Conservation (phyloP, 2,113 vertebrate species). For the Opisthocomus hoazin region DNA sequence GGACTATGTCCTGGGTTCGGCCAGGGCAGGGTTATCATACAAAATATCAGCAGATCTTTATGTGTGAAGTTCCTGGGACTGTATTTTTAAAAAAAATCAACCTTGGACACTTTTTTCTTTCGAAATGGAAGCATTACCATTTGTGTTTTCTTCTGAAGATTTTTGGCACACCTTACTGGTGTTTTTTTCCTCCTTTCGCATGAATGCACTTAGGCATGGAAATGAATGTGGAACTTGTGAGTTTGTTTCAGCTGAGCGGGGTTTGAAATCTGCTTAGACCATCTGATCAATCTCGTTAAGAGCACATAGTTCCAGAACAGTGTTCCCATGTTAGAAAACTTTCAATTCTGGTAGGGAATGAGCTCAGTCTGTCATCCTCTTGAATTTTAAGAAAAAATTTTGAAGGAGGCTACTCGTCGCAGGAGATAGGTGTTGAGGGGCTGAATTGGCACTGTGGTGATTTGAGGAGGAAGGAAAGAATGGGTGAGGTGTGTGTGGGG, state of each 20-base stretch:
- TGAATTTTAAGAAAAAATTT: not conserved
- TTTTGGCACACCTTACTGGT: not conserved
- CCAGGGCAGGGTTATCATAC: too few relatives aligned
- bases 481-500: fast-evolving
- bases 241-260: conserved; percentile 48
- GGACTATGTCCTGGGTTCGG: too few relatives aligned
- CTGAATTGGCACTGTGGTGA: not conserved
- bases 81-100: not conserved
- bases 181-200: not conserved
- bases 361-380: not conserved
- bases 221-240: conserved; percentile 41
- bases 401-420: not conserved
- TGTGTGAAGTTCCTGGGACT: not conserved
- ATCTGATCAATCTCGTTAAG: conserved; percentile 45
- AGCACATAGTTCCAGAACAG: conserved; percentile 38
- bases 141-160: not conserved
- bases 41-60: not conserved
- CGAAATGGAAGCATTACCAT: not conserved
- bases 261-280: conserved; percentile 47
- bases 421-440: not conserved
- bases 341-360: not conserved
- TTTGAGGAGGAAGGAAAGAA: not conserved
- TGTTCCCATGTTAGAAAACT: conserved; percentile 24
- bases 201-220: conserved; percentile 29
- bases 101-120: not conserved